Evolutionary conservation across 1,140 invertebrate genomes (phyloP), one percentile per base, ranked within the genome.

Genomic region (Macrobrachium nipponense): DNA sequence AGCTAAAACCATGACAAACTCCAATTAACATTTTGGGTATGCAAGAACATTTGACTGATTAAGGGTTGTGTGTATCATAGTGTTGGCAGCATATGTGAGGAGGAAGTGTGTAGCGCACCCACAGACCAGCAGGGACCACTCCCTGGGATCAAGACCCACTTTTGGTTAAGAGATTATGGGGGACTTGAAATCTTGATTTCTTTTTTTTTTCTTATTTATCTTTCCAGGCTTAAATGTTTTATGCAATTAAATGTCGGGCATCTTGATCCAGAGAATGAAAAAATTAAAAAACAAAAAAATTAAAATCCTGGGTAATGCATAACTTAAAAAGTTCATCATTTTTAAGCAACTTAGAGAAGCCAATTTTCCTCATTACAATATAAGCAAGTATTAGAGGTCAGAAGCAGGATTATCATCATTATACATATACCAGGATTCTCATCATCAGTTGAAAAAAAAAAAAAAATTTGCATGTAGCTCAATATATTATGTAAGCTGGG

Each of bases 401-500:
- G 73, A 77, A 62, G 36, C 59, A 18, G 23, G 51, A 51, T 70
- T 80, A 72, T 27, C 18, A 62, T 66, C 75, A 76, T 86, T 86
- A 86, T 80, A 86, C 84, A 86, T 86, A 80, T 23, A 80, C 84
- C 84, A 86, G 84, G 84, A 80, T 86, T 86, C 43, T 51, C 61
- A 80, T 61, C 17, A 80, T 86, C 84, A 80, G 68, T 80, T 86
- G 12, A 51, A 51, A 51, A 51, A 10, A 51, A 51, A 51, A 10
- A 51, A 51, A 78, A 23, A 86, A 85, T 77, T 86, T 86, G 75
- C 75, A 86, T 80, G 68, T 86, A 86, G 84, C 84, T 86, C 58
- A 86, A 86, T 86, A 80, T 86, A 86, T 86, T 86, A 86, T 80
- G 77, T 86, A 86, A 86, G 84, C 84, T 79, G 77, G 84, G 51